Base-by-base conservation (phyloP, 2,113 vertebrate genomes). In the Riparia riparia region DNA sequence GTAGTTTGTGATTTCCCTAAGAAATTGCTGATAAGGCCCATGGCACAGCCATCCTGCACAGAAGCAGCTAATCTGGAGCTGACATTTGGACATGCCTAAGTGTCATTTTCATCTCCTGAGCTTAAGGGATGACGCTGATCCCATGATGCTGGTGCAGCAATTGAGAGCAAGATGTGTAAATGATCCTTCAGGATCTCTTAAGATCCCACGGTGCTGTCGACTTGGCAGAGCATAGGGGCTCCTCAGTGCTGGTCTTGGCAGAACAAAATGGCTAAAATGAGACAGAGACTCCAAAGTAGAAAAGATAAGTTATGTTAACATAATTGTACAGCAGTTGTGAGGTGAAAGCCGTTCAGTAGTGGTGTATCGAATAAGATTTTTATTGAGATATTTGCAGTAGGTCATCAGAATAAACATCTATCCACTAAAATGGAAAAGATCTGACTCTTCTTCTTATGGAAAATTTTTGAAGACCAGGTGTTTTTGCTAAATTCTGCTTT, bases 201-300 rank as follows among this genome's bases (percentile, higher is more conserved):
- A 29, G 53, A 0, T 11, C 2, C 13, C 5, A 3, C 5, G 0
- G 10, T 51, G 54, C 53, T 13, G 37, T 81, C 54, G 72, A 5
- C 12, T 13, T 51, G 28, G 10, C 44, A 2, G 37, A 14, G 57
- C 4, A 3, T 24, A 29, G 28, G 12, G 4, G 26, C 49, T 79
- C 42, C 31, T 64, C 17, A 12, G 41, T 54, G 80, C 58, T 86
- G 68, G 12, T 42, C 53, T 54, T 20, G 34, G 41, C 25, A 24
- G 8, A 41, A 21, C 18, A 49, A 88, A 80, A 22, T 8, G 41
- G 39, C 49, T 64, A 19, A 63, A 79, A 64, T 14, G 21, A 69
- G 32, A 42, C 41, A 34, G 1, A 26, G n/a, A 4, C 20, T 64
- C 32, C 20, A 32, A 74, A 89, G 32, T 3, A 39, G 37, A 65